phyloP scores from a whole-genome alignment of 2,888 invertebrate species.

The Zele albiditarsus region DNA sequence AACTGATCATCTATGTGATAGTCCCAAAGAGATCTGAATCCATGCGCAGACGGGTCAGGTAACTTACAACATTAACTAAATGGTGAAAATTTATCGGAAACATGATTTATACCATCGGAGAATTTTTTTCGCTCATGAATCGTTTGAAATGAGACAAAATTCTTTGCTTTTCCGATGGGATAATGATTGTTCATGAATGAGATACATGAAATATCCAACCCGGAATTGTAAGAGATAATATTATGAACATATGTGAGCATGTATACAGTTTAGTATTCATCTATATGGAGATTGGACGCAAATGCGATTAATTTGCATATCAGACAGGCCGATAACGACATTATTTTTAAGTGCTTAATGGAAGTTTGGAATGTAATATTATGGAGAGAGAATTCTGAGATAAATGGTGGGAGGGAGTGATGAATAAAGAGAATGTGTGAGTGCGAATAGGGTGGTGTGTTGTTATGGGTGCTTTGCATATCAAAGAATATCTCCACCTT shows the following conservation, averaged over 20 bases:
- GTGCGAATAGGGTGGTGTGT: neutral
- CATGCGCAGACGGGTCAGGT: neutral
- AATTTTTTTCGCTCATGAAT: no score
- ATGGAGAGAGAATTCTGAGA: slow-evolving; percentile 54
- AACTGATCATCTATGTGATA: neutral
- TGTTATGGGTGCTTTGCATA: slow-evolving; percentile 61
- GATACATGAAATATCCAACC: no score
- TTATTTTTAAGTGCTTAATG: slow-evolving; percentile 68
- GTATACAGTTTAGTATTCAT: neutral
- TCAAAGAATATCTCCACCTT: slow-evolving; percentile 55
- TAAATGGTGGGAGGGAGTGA: neutral
- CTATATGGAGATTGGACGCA: slow-evolving; percentile 35
- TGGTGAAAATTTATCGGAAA: neutral
- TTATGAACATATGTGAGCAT: neutral
- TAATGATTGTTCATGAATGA: no score
- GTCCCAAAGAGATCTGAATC: neutral
- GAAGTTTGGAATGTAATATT: slow-evolving; percentile 66
- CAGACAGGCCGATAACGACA: slow-evolving; percentile 59
- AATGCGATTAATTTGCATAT: slow-evolving; percentile 59
- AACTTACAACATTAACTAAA: neutral
- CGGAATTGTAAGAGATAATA: neutral
- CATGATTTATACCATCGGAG: neutral
- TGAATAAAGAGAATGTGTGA: slow-evolving; percentile 31
- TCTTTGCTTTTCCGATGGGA: no score
- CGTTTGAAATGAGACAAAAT: no score